Evolutionary conservation across 1,140 invertebrate genomes (phyloP).

Genomic region (Halesus radiatus): DNA sequence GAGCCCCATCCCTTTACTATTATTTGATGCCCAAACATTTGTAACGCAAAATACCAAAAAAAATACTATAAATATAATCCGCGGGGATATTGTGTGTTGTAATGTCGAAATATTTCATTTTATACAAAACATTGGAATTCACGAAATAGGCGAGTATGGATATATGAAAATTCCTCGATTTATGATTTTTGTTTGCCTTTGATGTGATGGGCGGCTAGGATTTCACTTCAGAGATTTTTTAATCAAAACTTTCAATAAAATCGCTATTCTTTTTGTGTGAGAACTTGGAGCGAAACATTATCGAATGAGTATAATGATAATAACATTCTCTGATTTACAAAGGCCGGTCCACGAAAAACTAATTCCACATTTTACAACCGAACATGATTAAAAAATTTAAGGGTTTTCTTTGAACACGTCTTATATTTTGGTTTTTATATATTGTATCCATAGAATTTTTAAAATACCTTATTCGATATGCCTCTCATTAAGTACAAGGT

Average conservation of each 20-base stretch:
- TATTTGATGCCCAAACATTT: slow-evolving; percentile 48
- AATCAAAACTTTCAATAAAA: slow-evolving; percentile 2
- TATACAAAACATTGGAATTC: slow-evolving; percentile 51
- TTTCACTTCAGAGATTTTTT: slow-evolving; percentile 19
- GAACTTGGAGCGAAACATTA: no score
- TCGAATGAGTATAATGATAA: no score
- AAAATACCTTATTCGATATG: no score
- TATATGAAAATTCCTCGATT: slow-evolving; percentile 57
- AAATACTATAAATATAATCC: slow-evolving; percentile 31
- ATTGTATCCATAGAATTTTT: no score
- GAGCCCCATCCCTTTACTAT: slow-evolving; percentile 27
- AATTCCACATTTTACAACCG: no score
- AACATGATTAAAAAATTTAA: no score
- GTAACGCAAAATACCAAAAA: slow-evolving; percentile 32
- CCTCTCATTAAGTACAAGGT: no score
- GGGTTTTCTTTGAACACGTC: no score
- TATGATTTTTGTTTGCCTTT: slow-evolving; percentile 56
- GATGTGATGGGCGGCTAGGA: slow-evolving; percentile 45
- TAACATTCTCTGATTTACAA: no score
- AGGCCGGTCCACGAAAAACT: no score
- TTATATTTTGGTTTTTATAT: no score
- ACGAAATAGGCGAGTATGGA: slow-evolving; percentile 40
- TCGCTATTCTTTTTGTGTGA: no score
- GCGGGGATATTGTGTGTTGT: not conserved
- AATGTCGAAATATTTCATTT: slow-evolving; percentile 48